Percentiles rank a stretch among this genome's conserved stretches.
Conservation (phyloP, 2,888 invertebrate species). For the Exocentrus adspersus region DNA sequence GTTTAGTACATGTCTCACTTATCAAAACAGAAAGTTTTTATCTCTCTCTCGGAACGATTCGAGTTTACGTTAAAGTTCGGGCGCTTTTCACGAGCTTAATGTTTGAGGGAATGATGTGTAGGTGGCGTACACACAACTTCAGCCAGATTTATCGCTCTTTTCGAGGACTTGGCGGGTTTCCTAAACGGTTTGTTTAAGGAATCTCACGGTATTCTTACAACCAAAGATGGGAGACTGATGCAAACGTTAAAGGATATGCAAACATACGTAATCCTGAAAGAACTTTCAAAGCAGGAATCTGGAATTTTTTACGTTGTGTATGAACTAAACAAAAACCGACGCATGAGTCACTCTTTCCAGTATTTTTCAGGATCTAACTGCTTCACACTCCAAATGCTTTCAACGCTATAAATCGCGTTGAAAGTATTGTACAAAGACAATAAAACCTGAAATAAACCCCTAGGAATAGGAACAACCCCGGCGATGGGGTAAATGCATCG, state of each 20-base stretch:
- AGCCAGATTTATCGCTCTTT: not conserved
- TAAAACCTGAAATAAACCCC: constrained; percentile 2
- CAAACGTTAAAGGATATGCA: not conserved
- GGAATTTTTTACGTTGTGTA: no score
- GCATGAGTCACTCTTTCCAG: no score
- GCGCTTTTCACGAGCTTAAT: not conserved
- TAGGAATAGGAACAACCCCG: not conserved
- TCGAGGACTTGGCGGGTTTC: not conserved
- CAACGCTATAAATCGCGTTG: not conserved
- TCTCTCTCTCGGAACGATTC: constrained; percentile 7
- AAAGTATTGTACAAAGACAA: constrained; percentile 5
- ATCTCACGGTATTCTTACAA: no score
- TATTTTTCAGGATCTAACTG: no score
- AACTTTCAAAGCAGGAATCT: no score
- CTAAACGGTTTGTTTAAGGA: not conserved
- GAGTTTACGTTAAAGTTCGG: constrained; percentile 7
- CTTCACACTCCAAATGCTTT: no score
- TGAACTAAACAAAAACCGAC: no score
- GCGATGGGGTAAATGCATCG: not conserved
- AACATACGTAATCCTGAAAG: no score
- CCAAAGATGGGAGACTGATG: not conserved
- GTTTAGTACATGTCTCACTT: constrained; percentile 7
- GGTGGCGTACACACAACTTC: not conserved
- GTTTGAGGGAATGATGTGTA: not conserved
- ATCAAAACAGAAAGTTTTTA: constrained; percentile 17